Conservation (phyloP, 2,888 invertebrate species). For the Zygothrica quintamaculata region DNA sequence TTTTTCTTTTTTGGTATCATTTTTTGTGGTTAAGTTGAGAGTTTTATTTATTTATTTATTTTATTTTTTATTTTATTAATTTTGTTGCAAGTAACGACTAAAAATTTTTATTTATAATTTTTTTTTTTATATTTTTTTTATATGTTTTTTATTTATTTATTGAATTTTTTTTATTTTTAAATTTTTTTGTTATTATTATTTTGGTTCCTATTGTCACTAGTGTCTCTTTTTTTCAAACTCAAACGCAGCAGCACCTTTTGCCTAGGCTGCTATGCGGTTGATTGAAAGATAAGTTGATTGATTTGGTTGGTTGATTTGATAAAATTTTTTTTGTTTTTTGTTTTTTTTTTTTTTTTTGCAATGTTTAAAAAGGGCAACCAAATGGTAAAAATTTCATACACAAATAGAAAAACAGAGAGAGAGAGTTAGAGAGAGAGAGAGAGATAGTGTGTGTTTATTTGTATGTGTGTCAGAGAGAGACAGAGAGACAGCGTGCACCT, state of each 20-base stretch:
- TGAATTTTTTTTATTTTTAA: constrained; percentile 56
- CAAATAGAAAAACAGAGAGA: too few species aligned
- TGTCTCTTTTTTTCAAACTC: constrained; percentile 84
- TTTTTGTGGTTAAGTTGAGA: constrained; percentile 51
- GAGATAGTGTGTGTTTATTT: too few species aligned
- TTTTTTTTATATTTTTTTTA: constrained; percentile 52
- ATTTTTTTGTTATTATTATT: constrained; percentile 47
- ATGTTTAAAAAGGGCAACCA: constrained; percentile 42
- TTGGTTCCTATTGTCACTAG: constrained; percentile 83
- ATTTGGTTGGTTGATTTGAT: constrained; percentile 40
- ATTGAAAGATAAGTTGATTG: constrained; percentile 34
- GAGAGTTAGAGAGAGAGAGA: too few species aligned
- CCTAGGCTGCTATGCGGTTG: constrained; percentile 68
- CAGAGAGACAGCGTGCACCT: constrained; percentile 49
- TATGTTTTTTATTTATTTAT: constrained; percentile 42
- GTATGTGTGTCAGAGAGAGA: too few species aligned
- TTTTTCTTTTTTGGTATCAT: constrained; percentile 49
- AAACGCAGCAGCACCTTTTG: constrained; percentile 78
- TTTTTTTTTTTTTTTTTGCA: constrained; percentile 29
- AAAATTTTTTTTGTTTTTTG: constrained; percentile 20
- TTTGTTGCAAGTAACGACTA: constrained; percentile 52
- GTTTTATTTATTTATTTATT: too few species aligned
- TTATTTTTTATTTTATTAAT: too few species aligned
- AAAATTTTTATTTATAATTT: constrained; percentile 43
- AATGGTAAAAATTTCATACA: constrained; percentile 39